phyloP scores from a whole-genome alignment of 1,140 invertebrate genomes.

The Danaus melanippus region DNA sequence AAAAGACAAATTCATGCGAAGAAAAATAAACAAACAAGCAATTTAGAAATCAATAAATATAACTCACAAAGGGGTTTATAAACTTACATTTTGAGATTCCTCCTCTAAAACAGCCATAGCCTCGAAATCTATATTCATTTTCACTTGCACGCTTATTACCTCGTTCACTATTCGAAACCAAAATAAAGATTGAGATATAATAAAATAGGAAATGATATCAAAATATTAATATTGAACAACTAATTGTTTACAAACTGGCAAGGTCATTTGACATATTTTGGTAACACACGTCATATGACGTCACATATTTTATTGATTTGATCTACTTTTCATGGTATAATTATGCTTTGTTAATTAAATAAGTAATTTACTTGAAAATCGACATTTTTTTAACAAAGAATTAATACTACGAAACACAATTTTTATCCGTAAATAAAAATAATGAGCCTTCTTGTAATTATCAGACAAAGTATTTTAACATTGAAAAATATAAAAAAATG shows the following conservation, averaged over 20 bases:
- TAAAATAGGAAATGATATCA: constrained; percentile 21
- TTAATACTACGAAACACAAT: too few relatives aligned
- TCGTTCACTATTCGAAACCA: constrained; percentile 8
- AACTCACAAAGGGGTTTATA: constrained; percentile 41
- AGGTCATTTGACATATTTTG: constrained; percentile 70
- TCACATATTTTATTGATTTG: constrained; percentile 23
- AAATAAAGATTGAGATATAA: constrained; percentile 17
- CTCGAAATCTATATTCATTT: constrained; percentile 66
- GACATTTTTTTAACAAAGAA: too few relatives aligned
- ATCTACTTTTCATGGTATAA: constrained; percentile 1
- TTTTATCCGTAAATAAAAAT: too few relatives aligned
- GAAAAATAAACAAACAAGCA: constrained; percentile 11
- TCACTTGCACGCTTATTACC: constrained; percentile 10
- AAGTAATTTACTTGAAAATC: too few relatives aligned
- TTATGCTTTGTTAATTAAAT: too few relatives aligned
- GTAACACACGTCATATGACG: constrained; percentile 44
- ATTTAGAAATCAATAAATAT: constrained; percentile 16
- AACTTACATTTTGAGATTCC: constrained; percentile 62
- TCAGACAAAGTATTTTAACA: too few relatives aligned
- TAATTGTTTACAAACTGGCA: constrained; percentile 70
- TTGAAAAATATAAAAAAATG: too few relatives aligned
- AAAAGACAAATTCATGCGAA: constrained; percentile 8
- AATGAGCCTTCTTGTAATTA: too few relatives aligned
- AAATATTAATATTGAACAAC: constrained; percentile 38
- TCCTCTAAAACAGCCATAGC: constrained; percentile 65